Base-by-base conservation (phyloP, 1,140 invertebrate genomes). In the Drosophila prosaltans region DNA sequence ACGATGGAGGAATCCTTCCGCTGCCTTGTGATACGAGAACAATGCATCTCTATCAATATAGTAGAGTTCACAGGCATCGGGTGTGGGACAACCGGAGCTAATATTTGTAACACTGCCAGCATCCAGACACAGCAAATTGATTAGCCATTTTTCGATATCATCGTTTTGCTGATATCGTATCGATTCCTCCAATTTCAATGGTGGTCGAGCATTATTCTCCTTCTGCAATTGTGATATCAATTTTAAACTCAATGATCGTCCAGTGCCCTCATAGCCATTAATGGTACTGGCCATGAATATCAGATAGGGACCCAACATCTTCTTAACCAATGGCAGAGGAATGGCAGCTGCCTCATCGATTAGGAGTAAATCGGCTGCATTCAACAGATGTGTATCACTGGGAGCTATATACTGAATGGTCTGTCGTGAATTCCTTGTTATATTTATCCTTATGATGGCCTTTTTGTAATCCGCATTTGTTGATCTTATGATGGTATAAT, bases 341-440 rank as follows among this genome's bases (percentile, higher is more conserved):
- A 99, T 99, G 21, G 99, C 99, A 2, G 99, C 99, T 8, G 99
- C 99, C 94, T 99, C 99, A 92, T 99, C 99, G 78, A 99, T 99
- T 24, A 99, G 95, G 32, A 99, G 93, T 10, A 99, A 93, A 93
- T 99, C 98, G 11, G 98, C 98, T 91, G 98, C 98, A 16, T 96
- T 96, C 30, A 99, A 93, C 74, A 97, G 96, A 54, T 95, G 94
- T n/a, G 95, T 95, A 93, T 99, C 98, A 40, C 95, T 95, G 24
- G 99, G 98, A 81, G 97, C 96, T 90, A 99, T 98, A 91, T 99
- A 99, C 95, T 98, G 98, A 80, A 99, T 97, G 48, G 98, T 99
- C 94, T 99, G 99, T n/a, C 98, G 94, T 82, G 98, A 98, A 91
- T 98, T 96, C 75, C 96, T 95, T 16, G 96, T 96, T 4, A 99